A percentile compares a stretch with the other conserved stretches of the same genome.
These are phyloP conservation scores for Leucophora obtusa DNA, from an alignment of 2,888 invertebrate species.

Conservation along the genomic window DNA sequence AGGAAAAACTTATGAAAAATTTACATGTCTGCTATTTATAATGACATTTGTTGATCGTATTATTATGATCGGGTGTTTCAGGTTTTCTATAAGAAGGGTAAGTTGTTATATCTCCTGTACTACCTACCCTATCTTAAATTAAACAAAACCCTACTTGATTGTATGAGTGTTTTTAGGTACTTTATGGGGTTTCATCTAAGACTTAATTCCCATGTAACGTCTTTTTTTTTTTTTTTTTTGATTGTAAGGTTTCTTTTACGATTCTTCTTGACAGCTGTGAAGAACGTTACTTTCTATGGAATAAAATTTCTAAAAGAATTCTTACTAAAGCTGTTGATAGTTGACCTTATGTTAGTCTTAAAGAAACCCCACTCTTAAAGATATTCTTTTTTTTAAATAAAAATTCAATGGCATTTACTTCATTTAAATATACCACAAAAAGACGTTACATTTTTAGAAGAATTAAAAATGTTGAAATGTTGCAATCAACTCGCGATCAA, in stretches of 20 bases:
- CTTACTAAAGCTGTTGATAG: slow-evolving; percentile 25
- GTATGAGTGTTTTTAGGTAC: slow-evolving; percentile 29
- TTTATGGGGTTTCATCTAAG: slow-evolving; percentile 54
- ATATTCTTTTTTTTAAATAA: not conserved
- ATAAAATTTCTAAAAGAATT: slow-evolving; percentile 8
- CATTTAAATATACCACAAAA: slow-evolving; percentile 8
- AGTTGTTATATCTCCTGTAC: slow-evolving; percentile 6
- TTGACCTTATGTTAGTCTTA: slow-evolving; percentile 42
- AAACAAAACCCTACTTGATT: not conserved
- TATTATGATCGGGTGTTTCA: slow-evolving; percentile 20
- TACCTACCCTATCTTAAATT: slow-evolving; percentile 34
- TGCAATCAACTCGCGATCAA: not conserved
- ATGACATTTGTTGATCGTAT: slow-evolving; percentile 50
- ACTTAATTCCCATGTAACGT: slow-evolving; percentile 47
- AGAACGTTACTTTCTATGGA: slow-evolving; percentile 50
- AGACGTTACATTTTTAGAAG: slow-evolving; percentile 13
- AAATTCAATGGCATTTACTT: slow-evolving; percentile 1
- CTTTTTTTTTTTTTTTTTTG: slow-evolving; percentile 29
- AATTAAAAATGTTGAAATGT: too few relatives aligned
- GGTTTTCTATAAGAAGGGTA: slow-evolving; percentile 8
- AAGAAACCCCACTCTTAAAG: slow-evolving; percentile 40
- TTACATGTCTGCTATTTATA: slow-evolving; percentile 37
- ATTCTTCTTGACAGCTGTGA: slow-evolving; percentile 50
- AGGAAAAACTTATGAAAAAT: slow-evolving; percentile 44
- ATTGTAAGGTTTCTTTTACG: slow-evolving; percentile 45